phyloP scores from a whole-genome alignment of 2,113 vertebrate genomes.

The Seriola quinqueradiata region DNA sequence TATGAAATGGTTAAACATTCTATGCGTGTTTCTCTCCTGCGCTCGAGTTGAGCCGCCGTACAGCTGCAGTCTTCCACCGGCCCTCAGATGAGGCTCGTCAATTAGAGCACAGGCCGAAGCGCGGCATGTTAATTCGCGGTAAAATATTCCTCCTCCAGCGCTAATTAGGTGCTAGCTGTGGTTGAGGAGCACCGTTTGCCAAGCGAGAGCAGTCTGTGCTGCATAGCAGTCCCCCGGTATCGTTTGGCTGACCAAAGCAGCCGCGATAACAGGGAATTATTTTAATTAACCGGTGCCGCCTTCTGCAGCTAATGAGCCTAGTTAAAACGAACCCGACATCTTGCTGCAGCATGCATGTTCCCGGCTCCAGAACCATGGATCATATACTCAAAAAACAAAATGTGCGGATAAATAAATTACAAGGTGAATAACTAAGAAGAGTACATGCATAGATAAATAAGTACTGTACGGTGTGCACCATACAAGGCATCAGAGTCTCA shows the following conservation, averaged over 20 bases:
- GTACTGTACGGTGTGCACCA: constrained; percentile 27
- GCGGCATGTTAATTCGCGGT: constrained; percentile 83
- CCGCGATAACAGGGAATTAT: constrained; percentile 85
- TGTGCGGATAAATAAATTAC: constrained; percentile 60
- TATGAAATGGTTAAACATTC: constrained; percentile 82
- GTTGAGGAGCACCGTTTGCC: constrained; percentile 66
- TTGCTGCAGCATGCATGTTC: constrained; percentile 66
- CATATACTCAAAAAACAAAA: constrained; percentile 39
- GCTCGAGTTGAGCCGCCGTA: constrained; percentile 45
- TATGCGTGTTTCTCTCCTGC: constrained; percentile 65
- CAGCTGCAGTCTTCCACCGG: constrained; percentile 66
- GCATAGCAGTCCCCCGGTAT: constrained; percentile 82
- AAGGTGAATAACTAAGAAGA: constrained; percentile 38
- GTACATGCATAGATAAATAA: constrained; percentile 40
- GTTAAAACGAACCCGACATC: constrained; percentile 79
- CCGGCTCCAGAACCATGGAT: constrained; percentile 32
- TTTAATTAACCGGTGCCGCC: constrained; percentile 87
- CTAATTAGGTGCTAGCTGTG: constrained; percentile 83
- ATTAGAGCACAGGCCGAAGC: constrained; percentile 80
- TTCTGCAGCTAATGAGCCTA: constrained; percentile 87
- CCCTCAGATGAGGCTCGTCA: constrained; percentile 80
- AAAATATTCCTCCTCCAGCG: constrained; percentile 85
- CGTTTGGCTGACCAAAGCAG: constrained; percentile 87
- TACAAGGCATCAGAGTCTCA: constrained; percentile 13
- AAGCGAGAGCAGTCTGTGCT: constrained; percentile 74